A percentile compares a stretch with the other conserved stretches of the same genome.
Evolutionary conservation across 2,113 vertebrate species (phyloP).

Genomic region (Psilopogon haemacephalus): DNA sequence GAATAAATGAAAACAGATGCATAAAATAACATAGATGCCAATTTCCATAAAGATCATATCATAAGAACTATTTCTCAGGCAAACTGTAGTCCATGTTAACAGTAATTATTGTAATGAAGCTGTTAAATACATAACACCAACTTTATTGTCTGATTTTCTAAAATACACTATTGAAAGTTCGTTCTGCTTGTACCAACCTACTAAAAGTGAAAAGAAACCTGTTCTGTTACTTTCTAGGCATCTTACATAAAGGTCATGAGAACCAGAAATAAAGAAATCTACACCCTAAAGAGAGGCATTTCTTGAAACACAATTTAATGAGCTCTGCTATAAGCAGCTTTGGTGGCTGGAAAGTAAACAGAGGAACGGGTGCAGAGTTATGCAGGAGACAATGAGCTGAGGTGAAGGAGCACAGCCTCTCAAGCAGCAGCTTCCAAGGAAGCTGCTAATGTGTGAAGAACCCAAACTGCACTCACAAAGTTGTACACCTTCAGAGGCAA

Average conservation of each 20-base stretch:
- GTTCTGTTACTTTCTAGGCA: not conserved
- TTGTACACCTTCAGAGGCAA: not conserved
- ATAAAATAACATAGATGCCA: too few species aligned
- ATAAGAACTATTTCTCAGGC: not conserved
- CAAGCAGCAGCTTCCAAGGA: not conserved
- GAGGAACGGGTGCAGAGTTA: not conserved
- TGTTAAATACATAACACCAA: not conserved
- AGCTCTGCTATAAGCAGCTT: not conserved
- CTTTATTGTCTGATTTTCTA: not conserved
- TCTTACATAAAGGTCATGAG: not conserved
- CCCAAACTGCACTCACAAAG: fast-evolving
- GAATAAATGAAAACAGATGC: not conserved
- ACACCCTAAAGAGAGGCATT: not conserved
- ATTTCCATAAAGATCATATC: not conserved
- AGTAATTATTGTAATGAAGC: not conserved
- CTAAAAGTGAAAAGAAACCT: not conserved
- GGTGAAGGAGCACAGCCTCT: not conserved
- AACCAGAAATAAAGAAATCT: not conserved
- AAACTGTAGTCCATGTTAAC: not conserved
- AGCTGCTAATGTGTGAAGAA: not conserved
- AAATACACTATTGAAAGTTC: not conserved
- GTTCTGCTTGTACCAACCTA: not conserved
- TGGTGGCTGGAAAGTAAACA: not conserved
- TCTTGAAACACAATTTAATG: not conserved
- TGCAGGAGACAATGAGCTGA: not conserved